Evolutionary conservation across 1,140 invertebrate species (phyloP), one percentile per base, ranked within the genome.

Genomic region (Chrysoperla carnea): DNA sequence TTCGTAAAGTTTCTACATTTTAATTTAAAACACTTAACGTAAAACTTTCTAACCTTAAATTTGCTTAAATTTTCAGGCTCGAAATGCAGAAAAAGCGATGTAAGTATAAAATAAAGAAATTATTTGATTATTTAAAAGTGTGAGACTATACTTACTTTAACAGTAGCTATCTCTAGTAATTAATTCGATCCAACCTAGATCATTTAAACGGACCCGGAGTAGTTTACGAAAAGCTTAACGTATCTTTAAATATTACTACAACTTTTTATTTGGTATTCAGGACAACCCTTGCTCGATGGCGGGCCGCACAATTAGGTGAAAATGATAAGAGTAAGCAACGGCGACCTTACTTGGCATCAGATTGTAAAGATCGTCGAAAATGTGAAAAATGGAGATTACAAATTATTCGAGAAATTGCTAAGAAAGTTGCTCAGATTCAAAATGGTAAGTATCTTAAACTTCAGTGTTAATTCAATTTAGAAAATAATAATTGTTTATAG

Each of bases 401-500:
- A 61, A 94, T 98, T 44, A 92, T 98, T 39, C 68, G 92, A 46
- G 95, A 99, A 68, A 85, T 99, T 33, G 89, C 93, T 0, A 90
- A 93, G 55, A 99, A 99, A 71, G 94, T 99, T n/a, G 84, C 94
- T 12, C 89, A 96, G 63, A 99, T 99, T 59, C 95, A 99, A 63
- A 97, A 98, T 70, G 81, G 81, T 83, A 62, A 49, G n/a, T n/a
- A n/a, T n/a, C n/a, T n/a, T n/a, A n/a, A n/a, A n/a, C n/a, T n/a
- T n/a, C n/a, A n/a, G n/a, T n/a, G n/a, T n/a, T 35, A 42, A 9
- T n/a, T n/a, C 15, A 36, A 11, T 15, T 31, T 31, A 11, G 11
- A 7, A 11, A 12, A 15, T 37, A 15, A 15, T 7, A n/a, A 8
- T 9, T 13, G 49, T 48, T 57, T 63, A 31, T 48, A 84, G 94